These are phyloP conservation scores for Dendrolimus kikuchii DNA, from an alignment of 1,140 invertebrate species.

Conservation along the genomic window DNA sequence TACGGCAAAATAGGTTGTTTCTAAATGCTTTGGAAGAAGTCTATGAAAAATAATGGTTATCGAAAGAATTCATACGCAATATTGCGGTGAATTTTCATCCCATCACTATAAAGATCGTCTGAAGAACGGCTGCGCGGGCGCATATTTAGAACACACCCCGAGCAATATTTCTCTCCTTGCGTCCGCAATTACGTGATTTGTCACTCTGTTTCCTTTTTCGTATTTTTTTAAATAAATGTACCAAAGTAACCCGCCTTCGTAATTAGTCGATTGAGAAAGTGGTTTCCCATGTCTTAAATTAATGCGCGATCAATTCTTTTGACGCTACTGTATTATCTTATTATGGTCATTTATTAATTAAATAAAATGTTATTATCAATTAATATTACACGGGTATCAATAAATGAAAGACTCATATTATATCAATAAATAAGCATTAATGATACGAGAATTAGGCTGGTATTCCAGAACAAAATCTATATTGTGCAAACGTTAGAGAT, in stretches of 20 bases:
- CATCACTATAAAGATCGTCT: constrained; percentile 32
- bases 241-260: constrained; percentile 33
- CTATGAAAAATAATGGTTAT: too few relatives aligned
- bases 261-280: constrained; percentile 65
- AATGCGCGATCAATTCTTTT: constrained; percentile 29
- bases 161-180: constrained; percentile 60
- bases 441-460: too few relatives aligned
- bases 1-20: too few relatives aligned
- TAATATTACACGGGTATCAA: too few relatives aligned
- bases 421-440: too few relatives aligned
- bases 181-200: constrained; percentile 67
- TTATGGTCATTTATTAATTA: constrained; percentile 18
- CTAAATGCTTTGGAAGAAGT: too few relatives aligned
- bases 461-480: too few relatives aligned
- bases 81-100: constrained; percentile 19
- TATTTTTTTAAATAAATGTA: constrained; percentile 48
- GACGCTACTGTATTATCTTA: constrained; percentile 29
- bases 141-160: constrained; percentile 57
- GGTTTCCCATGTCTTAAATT: constrained; percentile 37
- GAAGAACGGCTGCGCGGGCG: constrained; percentile 29
- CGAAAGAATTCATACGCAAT: background rate
- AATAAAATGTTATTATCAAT: constrained; percentile 1
- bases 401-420: too few relatives aligned
- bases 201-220: constrained; percentile 46
- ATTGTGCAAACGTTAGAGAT: too few relatives aligned